These are phyloP conservation scores for Nemotelus nigrinus DNA, from an alignment of 2,888 invertebrate genomes.

Conservation along the genomic window DNA sequence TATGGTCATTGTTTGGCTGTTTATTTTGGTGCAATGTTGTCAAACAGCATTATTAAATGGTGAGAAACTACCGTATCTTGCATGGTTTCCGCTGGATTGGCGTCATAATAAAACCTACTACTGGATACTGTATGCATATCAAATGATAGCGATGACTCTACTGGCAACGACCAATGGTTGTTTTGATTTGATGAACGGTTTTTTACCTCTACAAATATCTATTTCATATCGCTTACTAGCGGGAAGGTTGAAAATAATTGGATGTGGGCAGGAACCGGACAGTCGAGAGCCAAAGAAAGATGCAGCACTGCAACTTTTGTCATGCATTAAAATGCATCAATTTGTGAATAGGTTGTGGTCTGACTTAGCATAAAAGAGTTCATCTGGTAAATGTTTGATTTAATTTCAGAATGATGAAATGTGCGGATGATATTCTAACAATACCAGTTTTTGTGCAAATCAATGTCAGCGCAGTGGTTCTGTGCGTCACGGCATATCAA, in stretches of 20 bases:
- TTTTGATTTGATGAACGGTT: neutral
- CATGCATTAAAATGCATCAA: constrained; percentile 3
- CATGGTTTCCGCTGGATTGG: constrained; percentile 45
- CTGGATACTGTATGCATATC: constrained; percentile 4
- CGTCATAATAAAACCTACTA: constrained; percentile 17
- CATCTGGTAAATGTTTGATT: neutral
- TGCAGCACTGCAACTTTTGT: neutral
- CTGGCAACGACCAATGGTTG: neutral
- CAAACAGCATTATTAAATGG: neutral
- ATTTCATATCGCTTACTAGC: neutral
- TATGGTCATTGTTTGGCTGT: neutral
- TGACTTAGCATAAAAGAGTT: neutral
- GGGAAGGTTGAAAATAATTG: neutral
- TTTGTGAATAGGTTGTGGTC: neutral
- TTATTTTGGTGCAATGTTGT: neutral
- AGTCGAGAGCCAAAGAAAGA: neutral
- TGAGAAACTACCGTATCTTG: constrained; percentile 17
- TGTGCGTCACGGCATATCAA: constrained; percentile 39
- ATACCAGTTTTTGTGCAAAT: constrained; percentile 33
- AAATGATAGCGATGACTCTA: neutral
- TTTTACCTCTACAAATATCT: neutral
- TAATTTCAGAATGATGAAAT: constrained; percentile 5
- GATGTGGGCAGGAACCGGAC: neutral
- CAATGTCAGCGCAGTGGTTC: constrained; percentile 26
- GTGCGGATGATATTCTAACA: constrained; percentile 8